A percentile compares a stretch with the other conserved stretches of the same genome.
These are phyloP conservation scores for Leptoteleia sp. DNA, from an alignment of 1,140 invertebrate genomes.

Conservation along the genomic window DNA sequence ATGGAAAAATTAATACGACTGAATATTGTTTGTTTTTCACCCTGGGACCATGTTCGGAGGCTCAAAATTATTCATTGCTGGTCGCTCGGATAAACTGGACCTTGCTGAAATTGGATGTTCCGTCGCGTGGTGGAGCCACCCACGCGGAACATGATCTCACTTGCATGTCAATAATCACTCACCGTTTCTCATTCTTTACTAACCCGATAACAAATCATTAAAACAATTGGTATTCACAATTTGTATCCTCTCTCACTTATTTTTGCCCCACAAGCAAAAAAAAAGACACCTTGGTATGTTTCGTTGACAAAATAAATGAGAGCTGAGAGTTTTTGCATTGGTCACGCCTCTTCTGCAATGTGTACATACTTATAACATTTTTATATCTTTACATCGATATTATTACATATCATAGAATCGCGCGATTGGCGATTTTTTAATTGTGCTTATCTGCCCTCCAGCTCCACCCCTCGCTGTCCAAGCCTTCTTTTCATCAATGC, in stretches of 20 bases:
- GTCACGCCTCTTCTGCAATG: constrained; percentile 8
- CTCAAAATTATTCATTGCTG: constrained; percentile 28
- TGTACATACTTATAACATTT: constrained; percentile 22
- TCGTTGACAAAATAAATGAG: constrained; percentile 2
- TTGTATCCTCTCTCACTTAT: constrained; percentile 9
- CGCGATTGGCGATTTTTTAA: constrained; percentile 24
- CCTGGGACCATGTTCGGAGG: constrained; percentile 39
- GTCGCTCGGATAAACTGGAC: background rate
- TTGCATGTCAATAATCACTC: constrained; percentile 52
- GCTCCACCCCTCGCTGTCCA: background rate
- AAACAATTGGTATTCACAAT: constrained; percentile 1
- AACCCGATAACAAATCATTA: constrained; percentile 25
- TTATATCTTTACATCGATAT: constrained; percentile 23
- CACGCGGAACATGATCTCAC: constrained; percentile 45
- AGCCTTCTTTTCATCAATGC: constrained; percentile 17
- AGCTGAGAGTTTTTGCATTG: constrained; percentile 19
- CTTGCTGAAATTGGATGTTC: constrained; percentile 25
- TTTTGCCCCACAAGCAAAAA: constrained; percentile 9
- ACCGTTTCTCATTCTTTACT: constrained; percentile 28
- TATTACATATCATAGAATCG: constrained; percentile 9
- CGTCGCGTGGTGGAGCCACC: background rate
- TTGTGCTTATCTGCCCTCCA: constrained; percentile 13
- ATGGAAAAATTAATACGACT: too few species aligned
- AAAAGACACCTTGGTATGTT: too few species aligned
- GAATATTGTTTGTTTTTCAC: constrained; percentile 5